Percentiles rank a stretch among this genome's conserved stretches.
Conservation (phyloP, 2,113 vertebrate genomes). For the Herpetotheres cachinnans region DNA sequence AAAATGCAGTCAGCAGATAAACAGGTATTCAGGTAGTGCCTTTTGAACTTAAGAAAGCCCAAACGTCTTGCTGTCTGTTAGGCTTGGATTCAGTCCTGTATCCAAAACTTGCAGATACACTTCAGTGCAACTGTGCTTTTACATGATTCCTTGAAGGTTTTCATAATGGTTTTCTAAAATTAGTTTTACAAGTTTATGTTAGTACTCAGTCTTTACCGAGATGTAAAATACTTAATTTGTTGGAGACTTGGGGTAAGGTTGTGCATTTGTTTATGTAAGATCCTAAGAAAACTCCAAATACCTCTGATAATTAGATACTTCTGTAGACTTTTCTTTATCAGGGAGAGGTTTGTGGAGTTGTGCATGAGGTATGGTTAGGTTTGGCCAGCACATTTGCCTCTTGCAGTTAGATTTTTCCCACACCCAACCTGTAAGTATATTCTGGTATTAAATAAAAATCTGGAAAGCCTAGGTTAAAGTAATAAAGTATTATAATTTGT, state of each 20-base stretch:
- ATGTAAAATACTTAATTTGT: not conserved
- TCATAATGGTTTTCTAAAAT: not conserved
- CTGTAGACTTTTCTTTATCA: not conserved
- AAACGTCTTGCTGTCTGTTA: not conserved
- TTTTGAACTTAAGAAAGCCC: not conserved
- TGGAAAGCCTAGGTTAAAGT: not conserved
- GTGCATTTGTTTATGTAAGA: not conserved
- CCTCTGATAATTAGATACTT: not conserved
- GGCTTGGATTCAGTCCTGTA: not conserved
- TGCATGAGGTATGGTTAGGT: not conserved
- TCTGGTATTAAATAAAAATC: not conserved
- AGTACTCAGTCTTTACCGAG: not conserved
- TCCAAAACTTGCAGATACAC: not conserved
- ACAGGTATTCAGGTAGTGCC: not conserved
- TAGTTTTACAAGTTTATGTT: not conserved
- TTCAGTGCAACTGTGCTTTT: not conserved
- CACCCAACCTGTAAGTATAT: not conserved
- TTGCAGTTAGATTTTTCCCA: not conserved
- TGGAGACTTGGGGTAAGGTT: not conserved
- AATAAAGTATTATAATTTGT: not conserved
- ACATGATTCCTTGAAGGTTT: not conserved
- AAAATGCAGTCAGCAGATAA: not conserved
- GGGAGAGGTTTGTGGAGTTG: not conserved
- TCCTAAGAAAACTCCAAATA: not conserved
- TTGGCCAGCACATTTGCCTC: not conserved